Conservation (phyloP, 2,888 invertebrate genomes). For the Perizoma affinitatum region DNA sequence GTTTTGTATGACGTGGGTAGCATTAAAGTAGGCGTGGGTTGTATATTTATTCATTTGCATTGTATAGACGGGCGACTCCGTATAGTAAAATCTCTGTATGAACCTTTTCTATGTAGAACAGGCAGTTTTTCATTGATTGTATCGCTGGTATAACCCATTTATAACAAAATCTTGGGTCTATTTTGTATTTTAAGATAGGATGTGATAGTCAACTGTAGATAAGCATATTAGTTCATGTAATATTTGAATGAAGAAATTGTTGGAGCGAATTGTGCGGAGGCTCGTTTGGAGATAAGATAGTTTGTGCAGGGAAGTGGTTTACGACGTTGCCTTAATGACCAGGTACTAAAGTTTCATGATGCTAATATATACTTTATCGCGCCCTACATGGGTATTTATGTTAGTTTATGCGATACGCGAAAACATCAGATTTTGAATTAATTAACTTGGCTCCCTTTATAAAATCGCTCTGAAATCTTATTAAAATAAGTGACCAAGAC, state of each 20-base stretch:
- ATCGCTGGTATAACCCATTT: conserved; percentile 55
- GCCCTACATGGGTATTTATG: conserved; percentile 21
- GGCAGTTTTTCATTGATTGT: conserved; percentile 69
- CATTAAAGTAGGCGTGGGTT: conserved; percentile 67
- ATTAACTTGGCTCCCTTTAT: too few relatives aligned
- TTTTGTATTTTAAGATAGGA: conserved; percentile 37
- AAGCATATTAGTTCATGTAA: conserved; percentile 32
- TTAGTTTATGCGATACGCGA: conserved; percentile 16
- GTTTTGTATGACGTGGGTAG: conserved; percentile 67
- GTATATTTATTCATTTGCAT: conserved; percentile 72
- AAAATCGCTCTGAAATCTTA: too few relatives aligned
- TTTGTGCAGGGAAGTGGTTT: conserved; percentile 23
- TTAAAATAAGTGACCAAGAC: too few relatives aligned
- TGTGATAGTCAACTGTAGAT: conserved; percentile 33
- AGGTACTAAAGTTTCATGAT: conserved; percentile 31
- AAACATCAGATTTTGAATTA: conserved; percentile 16
- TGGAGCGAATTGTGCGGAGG: neutral
- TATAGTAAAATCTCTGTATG: conserved; percentile 54
- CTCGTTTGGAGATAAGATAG: conserved; percentile 28
- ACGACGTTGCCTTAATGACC: conserved; percentile 27
- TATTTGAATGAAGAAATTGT: conserved; percentile 19
- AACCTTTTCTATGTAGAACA: conserved; percentile 62
- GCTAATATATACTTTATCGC: conserved; percentile 27
- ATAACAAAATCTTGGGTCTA: conserved; percentile 47
- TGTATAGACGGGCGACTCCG: conserved; percentile 55